Evolutionary conservation across 2,888 invertebrate genomes (phyloP), one percentile per base, ranked within the genome.

Genomic region (Tuberolachnus salignus): DNA sequence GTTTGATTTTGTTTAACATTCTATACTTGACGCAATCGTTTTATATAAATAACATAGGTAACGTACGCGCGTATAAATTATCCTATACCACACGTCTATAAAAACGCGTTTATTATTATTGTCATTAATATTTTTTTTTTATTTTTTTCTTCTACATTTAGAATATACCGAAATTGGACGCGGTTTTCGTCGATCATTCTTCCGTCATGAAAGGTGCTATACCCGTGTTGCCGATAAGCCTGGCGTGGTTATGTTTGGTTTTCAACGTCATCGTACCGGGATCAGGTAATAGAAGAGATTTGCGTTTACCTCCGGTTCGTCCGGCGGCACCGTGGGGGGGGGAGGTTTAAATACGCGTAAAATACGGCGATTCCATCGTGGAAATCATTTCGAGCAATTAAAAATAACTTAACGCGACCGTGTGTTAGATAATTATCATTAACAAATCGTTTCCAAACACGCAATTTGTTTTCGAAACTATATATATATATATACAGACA

Each of bases 121-220:
- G 16, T n/a, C 14, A 44, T 64, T 6, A 34, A 44, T 55, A 55
- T 71, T 23, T 44, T 6, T 72, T 19, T 72, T 81, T 67, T 69
- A 80, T 84, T 84, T n/a, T n/a, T n/a, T n/a, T n/a, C n/a, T n/a
- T n/a, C n/a, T n/a, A n/a, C n/a, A n/a, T n/a, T 0, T 86, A 93
- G 93, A 93, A 93, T 82, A 90, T 90, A 82, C 90, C 91, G 74
- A 94, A 93, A 85, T 87, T 94, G 82, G 94, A 94, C 83, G 87
- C 90, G 0, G 90, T 91, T 34, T 87, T 94, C 81, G 91, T 94
- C 21, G 94, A 94, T 84, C 92, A 93, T 85, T 81, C 81, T 61
- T 95, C 95, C 1, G 89, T 93, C 84, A 96, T 97, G 90, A 92
- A 93, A 83, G 94, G 92, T 34, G 96, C 96, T 46, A 94, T 98